These are phyloP conservation scores for Sarotherodon lohbergeri DNA, from an alignment of 2,113 vertebrate species.

Conservation along the genomic window DNA sequence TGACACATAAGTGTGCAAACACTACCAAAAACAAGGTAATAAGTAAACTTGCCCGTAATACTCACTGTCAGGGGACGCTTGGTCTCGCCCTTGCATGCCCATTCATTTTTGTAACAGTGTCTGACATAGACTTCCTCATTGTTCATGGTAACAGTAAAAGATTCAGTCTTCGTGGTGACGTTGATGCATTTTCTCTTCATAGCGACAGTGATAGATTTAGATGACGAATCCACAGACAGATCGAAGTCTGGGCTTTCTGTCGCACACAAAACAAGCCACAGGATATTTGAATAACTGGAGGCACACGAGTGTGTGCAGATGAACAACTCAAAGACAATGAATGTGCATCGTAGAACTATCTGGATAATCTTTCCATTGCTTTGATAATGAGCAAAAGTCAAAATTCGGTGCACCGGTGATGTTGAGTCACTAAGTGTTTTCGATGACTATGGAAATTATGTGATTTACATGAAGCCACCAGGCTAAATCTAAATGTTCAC, in stretches of 20 bases:
- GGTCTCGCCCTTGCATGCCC: rapidly evolving
- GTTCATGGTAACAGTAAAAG: not conserved
- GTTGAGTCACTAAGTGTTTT: not conserved
- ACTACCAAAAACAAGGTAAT: not conserved
- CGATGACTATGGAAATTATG: not conserved
- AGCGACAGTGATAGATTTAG: slow-evolving; percentile 33
- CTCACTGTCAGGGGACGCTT: not conserved
- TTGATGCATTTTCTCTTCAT: not conserved
- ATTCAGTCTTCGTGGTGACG: not conserved
- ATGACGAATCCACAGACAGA: slow-evolving; percentile 14
- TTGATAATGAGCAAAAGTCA: not conserved
- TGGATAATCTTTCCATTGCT: not conserved
- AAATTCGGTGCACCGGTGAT: not conserved
- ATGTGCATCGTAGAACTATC: not conserved
- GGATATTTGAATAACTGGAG: not conserved
- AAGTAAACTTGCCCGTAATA: not conserved
- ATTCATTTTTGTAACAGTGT: not conserved
- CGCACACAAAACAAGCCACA: not conserved
- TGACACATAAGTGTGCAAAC: not conserved
- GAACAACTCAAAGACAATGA: not conserved
- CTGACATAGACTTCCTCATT: not conserved
- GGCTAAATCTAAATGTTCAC: not conserved
- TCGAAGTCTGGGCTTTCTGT: slow-evolving; percentile 34
- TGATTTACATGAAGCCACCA: not conserved
- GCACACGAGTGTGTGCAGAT: not conserved